Percentiles rank a stretch among this genome's conserved stretches.
Conservation (phyloP, 2,797 vertebrate species). For the Lagorchestes hirsutus region DNA sequence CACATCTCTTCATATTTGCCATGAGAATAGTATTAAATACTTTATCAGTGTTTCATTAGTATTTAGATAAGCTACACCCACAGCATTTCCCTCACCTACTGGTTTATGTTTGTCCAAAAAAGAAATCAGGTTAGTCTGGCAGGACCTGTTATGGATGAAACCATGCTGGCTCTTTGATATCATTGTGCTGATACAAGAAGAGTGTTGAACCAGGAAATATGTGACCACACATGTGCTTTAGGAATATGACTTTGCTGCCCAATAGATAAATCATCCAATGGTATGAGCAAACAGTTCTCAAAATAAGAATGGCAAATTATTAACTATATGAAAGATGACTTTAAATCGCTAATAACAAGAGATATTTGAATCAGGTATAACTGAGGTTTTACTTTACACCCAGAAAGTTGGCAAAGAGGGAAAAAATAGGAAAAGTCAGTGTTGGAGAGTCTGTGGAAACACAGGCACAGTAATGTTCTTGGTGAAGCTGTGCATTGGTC, state of each 20-base stretch:
- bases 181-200: background rate
- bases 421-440: background rate
- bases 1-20: background rate
- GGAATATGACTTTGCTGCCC: background rate
- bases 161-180: background rate
- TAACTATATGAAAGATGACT: background rate
- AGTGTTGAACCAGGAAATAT: background rate
- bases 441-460: background rate
- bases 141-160: background rate
- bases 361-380: background rate
- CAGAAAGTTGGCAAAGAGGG: background rate
- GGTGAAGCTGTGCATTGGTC: background rate
- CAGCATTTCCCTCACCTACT: background rate
- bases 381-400: background rate
- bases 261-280: background rate
- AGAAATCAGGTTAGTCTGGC: background rate
- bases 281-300: background rate
- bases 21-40: background rate
- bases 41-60: background rate
- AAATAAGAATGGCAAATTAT: background rate
- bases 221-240: background rate
- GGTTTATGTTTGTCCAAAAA: background rate
- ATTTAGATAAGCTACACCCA: background rate
- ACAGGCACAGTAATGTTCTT: background rate
- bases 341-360: background rate